Base-by-base conservation (phyloP, 2,797 vertebrate species). In the Diceros bicornis region DNA sequence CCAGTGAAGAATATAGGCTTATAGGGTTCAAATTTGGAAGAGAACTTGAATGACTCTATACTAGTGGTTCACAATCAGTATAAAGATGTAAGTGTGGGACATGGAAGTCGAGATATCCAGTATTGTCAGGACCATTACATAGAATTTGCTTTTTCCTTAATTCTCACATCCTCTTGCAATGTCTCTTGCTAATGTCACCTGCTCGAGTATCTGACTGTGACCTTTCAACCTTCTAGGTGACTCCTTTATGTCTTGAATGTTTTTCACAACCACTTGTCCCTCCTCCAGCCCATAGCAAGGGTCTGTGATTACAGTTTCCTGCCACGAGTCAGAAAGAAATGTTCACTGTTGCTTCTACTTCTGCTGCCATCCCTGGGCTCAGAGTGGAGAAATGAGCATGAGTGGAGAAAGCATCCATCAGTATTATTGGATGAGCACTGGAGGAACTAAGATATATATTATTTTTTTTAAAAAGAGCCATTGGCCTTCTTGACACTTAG, bases 141-240 rank as follows among this genome's bases (percentile, higher is more conserved):
- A 62, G 27, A 78, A 86, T 57, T 89, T 96, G 85, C 7, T 93
- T 74, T 85, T 47, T 52, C 27, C 68, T 81, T 91, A 64, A 66
- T 29, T 66, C 50, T 41, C 29, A 34, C 8, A 41, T 74, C 27
- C 50, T 87, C 17, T 59, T 44, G 13, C 23, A 62, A 21, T 29
- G 16, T 71, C 66, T 79, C 47, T 69, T 68, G 4, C 37, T 64
- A 85, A 72, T 37, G 29, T 59, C 14, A 85, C 44, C 32, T 88
- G 90, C 21, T 69, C 8, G 1, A 52, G 34, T 23, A 52, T 34
- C 57, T 64, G 10, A 25, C 81, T 59, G 11, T 12, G 23, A 88
- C 29, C 23, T 69, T 83, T 91, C 88, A 59, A 0, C 41, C 57
- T 72, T 81, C 52, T 83, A 91, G 77, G 14, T 62, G 50, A 82